Evolutionary conservation across 1,140 invertebrate species (phyloP).

Genomic region (Mylabris phalerata): DNA sequence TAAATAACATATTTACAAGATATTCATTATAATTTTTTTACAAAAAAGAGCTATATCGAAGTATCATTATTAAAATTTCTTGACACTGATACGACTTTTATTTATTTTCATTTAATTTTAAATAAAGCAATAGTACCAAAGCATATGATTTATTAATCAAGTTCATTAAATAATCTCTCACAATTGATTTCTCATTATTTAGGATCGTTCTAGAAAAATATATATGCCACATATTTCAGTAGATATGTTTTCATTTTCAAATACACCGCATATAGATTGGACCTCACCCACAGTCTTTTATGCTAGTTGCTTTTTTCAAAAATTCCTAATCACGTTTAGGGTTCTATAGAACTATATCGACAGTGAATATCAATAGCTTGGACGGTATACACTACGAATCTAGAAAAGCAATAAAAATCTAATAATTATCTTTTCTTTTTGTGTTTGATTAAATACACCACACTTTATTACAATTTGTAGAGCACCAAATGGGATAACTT

Average conservation of each 20-base stretch:
- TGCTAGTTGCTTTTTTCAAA: no score
- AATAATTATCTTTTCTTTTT: constrained; percentile 5
- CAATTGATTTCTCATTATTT: constrained; percentile 6
- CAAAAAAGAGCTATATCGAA: constrained; percentile 14
- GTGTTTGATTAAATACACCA: constrained; percentile 3
- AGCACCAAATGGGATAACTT: no score
- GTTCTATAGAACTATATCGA: no score
- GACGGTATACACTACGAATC: constrained; percentile 15
- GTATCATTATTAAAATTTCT: background rate
- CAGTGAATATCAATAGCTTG: background rate
- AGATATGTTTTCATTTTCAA: constrained; percentile 25
- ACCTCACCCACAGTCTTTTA: constrained; percentile 29
- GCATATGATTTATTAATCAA: constrained; percentile 20
- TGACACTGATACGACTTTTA: background rate
- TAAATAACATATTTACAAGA: constrained; percentile 20
- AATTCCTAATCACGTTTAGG: no score
- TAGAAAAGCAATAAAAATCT: constrained; percentile 15
- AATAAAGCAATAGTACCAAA: constrained; percentile 41
- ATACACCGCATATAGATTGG: constrained; percentile 24
- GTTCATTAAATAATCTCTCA: constrained; percentile 5
- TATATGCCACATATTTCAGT: constrained; percentile 26
- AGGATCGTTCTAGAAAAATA: constrained; percentile 33
- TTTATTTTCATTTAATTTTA: constrained; percentile 2
- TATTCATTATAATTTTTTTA: constrained; percentile 14
- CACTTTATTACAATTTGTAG: no score